Evolutionary conservation across 2,888 invertebrate species (phyloP).

Genomic region (Pandemis corylana): DNA sequence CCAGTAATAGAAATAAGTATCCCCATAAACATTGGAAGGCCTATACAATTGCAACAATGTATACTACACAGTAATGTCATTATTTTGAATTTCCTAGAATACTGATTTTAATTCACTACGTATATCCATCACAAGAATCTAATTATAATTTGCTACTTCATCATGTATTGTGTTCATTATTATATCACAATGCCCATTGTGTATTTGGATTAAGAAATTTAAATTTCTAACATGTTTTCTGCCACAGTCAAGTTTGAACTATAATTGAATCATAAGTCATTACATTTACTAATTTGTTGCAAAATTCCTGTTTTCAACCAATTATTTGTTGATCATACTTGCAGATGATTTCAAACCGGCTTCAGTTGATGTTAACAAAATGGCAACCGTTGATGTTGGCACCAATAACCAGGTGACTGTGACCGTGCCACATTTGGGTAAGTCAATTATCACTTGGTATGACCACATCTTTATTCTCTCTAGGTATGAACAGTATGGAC

Average conservation of each 20-base stretch:
- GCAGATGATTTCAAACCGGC: slow-evolving; percentile 99
- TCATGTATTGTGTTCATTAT: not conserved
- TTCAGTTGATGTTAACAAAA: slow-evolving; percentile 97
- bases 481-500: not conserved
- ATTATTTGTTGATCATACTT: slow-evolving; percentile 55
- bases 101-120: too few species aligned
- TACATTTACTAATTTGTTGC: slow-evolving; percentile 23
- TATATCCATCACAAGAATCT: too few species aligned
- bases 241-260: slow-evolving; percentile 17
- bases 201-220: not conserved
- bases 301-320: slow-evolving; percentile 7
- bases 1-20: not conserved
- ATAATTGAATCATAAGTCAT: not conserved
- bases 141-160: too few species aligned
- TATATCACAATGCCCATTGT: not conserved
- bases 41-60: too few species aligned
- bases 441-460: slow-evolving; percentile 46
- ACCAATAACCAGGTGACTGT: slow-evolving; percentile 96
- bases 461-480: not conserved
- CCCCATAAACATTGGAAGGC: too few species aligned
- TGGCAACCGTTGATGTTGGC: slow-evolving; percentile 95
- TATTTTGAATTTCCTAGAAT: too few species aligned
- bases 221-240: slow-evolving; percentile 12
- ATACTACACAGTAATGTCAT: too few species aligned
- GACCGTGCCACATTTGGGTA: slow-evolving; percentile 96